Base-by-base conservation (phyloP, 2,888 invertebrate genomes). In the Urechis unicinctus region DNA sequence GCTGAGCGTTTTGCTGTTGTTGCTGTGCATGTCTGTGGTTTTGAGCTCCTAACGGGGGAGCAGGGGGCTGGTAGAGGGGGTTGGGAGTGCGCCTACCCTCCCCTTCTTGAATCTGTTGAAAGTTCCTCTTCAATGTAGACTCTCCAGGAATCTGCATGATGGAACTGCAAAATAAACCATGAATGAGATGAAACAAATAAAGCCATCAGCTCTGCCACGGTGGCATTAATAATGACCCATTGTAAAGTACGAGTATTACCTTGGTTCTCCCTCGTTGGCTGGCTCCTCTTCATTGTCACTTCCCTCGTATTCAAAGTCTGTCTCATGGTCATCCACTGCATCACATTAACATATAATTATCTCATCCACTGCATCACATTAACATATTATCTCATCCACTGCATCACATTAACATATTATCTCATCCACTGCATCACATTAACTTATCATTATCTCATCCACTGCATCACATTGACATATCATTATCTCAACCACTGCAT, bases 221-320 rank as follows among this genome's bases (percentile, higher is more conserved):
- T n/a, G n/a, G n/a, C n/a, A 36, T 36, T 36, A 13, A 9, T 36
- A 36, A 36, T 13, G 13, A 13, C 9, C 9, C 41, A 36, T 17
- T 45, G 21, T 45, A 45, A 52, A 26, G 13, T n/a, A 31, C 24
- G 30, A 21, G 9, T 9, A 42, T 46, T 56, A 77, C 65, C 92
- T 93, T 17, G 93, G 92, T 79, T 95, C 94, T 3, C 94, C 95
- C 43, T 88, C 90, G 51, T 61, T 65, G 21, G 70, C 70, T 69
- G 93, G 93, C 68, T 94, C 93, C 68, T 97, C 97, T 73, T 97
- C 97, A 64, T 95, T 94, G 75, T 97, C 97, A 56, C 94, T 93
- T 31, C 95, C 95, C 41, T 95, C 95, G 79, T 94, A 95, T 60
- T 77, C 76, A 62, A 73, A 73, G 55, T 75, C 75, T 50, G 74